Evolutionary conservation across 2,797 vertebrate species (phyloP).

Genomic region (Furcifer pardalis): DNA sequence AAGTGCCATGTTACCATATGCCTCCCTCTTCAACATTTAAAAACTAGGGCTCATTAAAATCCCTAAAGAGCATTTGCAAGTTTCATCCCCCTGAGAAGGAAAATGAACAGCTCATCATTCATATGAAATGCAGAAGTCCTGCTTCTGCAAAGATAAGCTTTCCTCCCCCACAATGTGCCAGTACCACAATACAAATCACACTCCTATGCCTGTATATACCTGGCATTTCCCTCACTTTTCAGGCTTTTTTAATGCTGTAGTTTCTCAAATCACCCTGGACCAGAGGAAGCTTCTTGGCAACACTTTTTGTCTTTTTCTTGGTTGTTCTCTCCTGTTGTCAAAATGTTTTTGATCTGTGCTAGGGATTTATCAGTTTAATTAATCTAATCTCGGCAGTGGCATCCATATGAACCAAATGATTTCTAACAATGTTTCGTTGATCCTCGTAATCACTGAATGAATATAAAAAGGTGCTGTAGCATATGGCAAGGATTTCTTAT

Average conservation of each 20-base stretch:
- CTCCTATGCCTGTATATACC: neutral
- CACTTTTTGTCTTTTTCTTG: neutral
- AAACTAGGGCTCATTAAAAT: neutral
- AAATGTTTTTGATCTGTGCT: slow-evolving; percentile 42
- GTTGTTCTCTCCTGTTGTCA: slow-evolving; percentile 24
- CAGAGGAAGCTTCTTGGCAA: slow-evolving; percentile 34
- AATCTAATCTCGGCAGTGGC: slow-evolving; percentile 67
- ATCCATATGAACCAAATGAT: slow-evolving; percentile 62
- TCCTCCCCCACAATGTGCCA: neutral
- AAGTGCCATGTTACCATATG: neutral
- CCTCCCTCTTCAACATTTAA: neutral
- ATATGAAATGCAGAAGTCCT: neutral
- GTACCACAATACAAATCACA: neutral
- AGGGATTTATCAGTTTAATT: slow-evolving; percentile 72
- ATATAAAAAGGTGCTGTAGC: slow-evolving; percentile 40
- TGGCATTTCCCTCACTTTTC: neutral
- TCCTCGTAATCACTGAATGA: slow-evolving; percentile 39
- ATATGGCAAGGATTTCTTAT: slow-evolving; percentile 38
- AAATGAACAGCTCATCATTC: neutral
- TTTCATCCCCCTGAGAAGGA: neutral
- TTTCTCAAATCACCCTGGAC: slow-evolving; percentile 33
- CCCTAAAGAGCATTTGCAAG: neutral
- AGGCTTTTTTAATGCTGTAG: neutral
- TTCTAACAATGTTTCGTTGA: slow-evolving; percentile 61
- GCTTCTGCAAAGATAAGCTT: slow-evolving; percentile 6